Base-by-base conservation (phyloP, 2,797 vertebrate species). In the Synanceia verrucosa region DNA sequence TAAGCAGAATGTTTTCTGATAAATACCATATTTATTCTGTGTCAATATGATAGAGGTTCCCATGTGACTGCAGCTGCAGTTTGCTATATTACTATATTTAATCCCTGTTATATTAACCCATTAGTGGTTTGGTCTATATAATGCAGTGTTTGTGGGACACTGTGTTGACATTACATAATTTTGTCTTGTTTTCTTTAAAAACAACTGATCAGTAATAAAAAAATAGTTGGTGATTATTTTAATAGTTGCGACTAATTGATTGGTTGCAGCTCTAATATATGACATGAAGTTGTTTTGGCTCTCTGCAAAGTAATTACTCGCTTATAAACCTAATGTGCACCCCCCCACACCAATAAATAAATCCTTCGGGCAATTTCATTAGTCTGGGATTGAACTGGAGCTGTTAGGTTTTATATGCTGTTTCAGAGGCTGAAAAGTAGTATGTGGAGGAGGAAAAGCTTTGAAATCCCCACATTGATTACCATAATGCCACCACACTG, bases 401-500 rank as follows among this genome's bases (percentile, higher is more conserved):
- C 1, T 46, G 65, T 64, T 9, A 34, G 19, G 56, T 37, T 61
- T 65, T 33, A 57, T 3, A 21, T 6, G 56, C 29, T 6, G 23
- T 66, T 57, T 61, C 2, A 41, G n/a, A 62, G 23, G 26, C 9
- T 44, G 14, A 4, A 55, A 65, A 26, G 12, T 3, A 3, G n/a
- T 3, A 51, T 50, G n/a, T n/a, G n/a, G n/a, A n/a, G n/a, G n/a
- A 14, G 33, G 5, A 16, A 12, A 48, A 4, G 23, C 23, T 48
- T 48, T 13, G 12, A 24, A 47, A 24, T 24, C n/a, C 21, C 11
- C 21, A 47, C 21, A 24, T 13, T 48, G n/a, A n/a, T n/a, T n/a
- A n/a, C n/a, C n/a, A n/a, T n/a, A 69, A 82, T 62, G 60, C 11
- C 63, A 69, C 77, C 67, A 74, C 28, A 47, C 21, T 36, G 56